Evolutionary conservation across 2,113 vertebrate species (phyloP).

Genomic region (Myiagra hebetior): DNA sequence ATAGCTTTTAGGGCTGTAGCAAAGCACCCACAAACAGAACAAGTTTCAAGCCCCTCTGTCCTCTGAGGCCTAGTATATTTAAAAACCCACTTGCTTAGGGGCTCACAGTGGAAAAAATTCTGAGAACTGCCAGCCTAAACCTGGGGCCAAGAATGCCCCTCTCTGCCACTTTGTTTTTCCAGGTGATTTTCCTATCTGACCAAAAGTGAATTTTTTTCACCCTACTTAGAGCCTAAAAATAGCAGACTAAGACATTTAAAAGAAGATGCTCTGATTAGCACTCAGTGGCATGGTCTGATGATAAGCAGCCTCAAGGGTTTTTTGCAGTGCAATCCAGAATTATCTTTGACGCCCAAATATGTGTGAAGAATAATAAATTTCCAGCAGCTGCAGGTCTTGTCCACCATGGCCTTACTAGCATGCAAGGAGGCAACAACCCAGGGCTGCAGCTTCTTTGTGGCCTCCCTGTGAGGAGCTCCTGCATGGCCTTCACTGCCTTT

Average conservation of each 20-base stretch:
- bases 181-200: neutral
- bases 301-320: neutral
- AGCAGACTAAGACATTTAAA: neutral
- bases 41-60: neutral
- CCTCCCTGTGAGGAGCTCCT: fast-evolving
- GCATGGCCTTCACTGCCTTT: neutral
- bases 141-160: neutral
- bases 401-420: neutral
- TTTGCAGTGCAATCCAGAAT: neutral
- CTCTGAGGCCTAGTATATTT: neutral
- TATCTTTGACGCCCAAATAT: neutral
- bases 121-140: neutral
- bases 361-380: neutral
- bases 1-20: neutral
- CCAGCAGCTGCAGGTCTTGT: neutral
- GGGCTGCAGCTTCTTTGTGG: neutral
- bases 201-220: neutral
- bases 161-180: neutral
- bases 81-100: neutral
- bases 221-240: neutral
- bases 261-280: neutral
- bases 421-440: neutral
- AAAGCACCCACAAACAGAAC: neutral
- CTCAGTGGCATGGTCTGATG: neutral
- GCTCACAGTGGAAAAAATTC: neutral